A percentile compares a stretch with the other conserved stretches of the same genome.
phyloP scores from a whole-genome alignment of 2,797 vertebrate genomes.

The Hypotaenidia philippensis region DNA sequence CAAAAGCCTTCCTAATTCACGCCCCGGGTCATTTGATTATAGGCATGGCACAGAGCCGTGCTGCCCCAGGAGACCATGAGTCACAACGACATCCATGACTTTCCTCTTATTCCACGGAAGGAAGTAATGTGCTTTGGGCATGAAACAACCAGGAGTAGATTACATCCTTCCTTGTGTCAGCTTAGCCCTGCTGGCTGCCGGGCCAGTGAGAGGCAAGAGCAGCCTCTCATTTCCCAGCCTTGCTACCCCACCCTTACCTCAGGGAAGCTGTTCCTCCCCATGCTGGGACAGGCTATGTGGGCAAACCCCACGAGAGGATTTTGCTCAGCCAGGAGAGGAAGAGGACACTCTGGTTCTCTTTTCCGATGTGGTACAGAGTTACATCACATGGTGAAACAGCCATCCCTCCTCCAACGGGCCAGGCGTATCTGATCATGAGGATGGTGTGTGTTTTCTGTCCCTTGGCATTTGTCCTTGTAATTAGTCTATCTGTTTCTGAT shows the following conservation, averaged over 20 bases:
- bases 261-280: not conserved
- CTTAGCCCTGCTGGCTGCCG: not conserved
- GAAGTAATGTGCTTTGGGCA: slow-evolving; percentile 47
- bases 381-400: not conserved
- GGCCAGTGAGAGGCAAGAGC: not conserved
- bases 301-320: not conserved
- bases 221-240: not conserved
- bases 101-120: slow-evolving; percentile 23
- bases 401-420: not conserved
- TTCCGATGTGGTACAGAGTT: not conserved
- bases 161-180: slow-evolving; percentile 35
- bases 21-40: slow-evolving; percentile 3
- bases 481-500: slow-evolving; percentile 67
- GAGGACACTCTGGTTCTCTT: not conserved
- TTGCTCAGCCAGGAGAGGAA: not conserved
- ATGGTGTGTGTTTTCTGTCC: slow-evolving; percentile 16
- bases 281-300: not conserved
- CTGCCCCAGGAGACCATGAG: not conserved
- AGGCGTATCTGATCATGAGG: not conserved
- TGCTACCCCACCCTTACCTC: not conserved
- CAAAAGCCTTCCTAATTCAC: slow-evolving; percentile 61
- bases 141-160: slow-evolving; percentile 33
- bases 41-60: not conserved
- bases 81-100: slow-evolving; percentile 29
- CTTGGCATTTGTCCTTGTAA: slow-evolving; percentile 25